phyloP scores from a whole-genome alignment of 2,113 vertebrate genomes.

The Pygoscelis antarcticus region DNA sequence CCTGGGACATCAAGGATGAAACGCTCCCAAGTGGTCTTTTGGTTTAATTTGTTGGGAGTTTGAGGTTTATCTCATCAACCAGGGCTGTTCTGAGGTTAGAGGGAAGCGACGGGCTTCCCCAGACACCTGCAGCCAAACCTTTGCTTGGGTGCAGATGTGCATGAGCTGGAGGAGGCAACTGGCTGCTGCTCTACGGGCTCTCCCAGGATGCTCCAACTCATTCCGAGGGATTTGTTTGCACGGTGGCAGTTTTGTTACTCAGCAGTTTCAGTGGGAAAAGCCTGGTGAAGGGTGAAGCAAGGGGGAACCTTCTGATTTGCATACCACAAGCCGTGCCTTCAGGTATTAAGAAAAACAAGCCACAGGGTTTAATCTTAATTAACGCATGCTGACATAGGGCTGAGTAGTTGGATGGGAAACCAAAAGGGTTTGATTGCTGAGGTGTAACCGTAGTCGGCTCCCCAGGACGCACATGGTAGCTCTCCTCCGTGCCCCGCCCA shows the following conservation, averaged over 20 bases:
- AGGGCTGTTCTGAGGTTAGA: background rate
- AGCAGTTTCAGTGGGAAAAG: background rate
- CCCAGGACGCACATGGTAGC: background rate
- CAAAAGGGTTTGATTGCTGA: background rate
- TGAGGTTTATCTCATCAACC: background rate
- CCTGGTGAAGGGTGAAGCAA: background rate
- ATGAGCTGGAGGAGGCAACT: background rate
- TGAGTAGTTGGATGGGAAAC: background rate
- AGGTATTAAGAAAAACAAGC: background rate
- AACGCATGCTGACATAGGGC: fast-evolving
- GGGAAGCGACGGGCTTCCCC: background rate
- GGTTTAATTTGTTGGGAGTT: background rate
- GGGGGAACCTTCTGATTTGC: background rate
- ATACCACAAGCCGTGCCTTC: background rate
- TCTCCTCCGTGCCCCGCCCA: background rate
- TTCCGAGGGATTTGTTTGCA: background rate
- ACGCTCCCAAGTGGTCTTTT: background rate
- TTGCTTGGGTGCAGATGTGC: background rate
- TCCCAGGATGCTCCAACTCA: background rate
- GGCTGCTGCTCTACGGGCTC: background rate
- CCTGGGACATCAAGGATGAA: background rate
- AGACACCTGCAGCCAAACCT: background rate
- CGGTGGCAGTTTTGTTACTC: fast-evolving
- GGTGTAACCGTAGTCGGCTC: background rate
- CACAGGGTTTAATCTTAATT: background rate